Conservation (phyloP, 2,888 invertebrate species). For the Aleiodes testaceus region DNA sequence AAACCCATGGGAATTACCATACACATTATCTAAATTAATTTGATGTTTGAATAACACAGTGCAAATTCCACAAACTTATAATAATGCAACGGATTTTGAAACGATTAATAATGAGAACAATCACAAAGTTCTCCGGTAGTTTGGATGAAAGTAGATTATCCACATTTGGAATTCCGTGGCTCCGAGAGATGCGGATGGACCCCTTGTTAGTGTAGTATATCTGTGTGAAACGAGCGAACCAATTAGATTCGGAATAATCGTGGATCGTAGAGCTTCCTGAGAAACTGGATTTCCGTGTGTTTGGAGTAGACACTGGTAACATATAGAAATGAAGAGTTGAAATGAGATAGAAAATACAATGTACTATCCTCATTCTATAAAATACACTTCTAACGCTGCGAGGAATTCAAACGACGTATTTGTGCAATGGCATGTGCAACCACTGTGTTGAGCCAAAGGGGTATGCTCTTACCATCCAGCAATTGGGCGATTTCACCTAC, state of each 20-base stretch:
- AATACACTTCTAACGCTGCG: conserved; percentile 61
- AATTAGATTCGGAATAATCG: conserved; percentile 57
- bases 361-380: conserved; percentile 54
- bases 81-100: not conserved
- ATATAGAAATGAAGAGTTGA: conserved; percentile 9
- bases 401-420: conserved; percentile 67
- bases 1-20: too few species aligned
- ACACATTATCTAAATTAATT: too few species aligned
- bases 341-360: conserved; percentile 25
- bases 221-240: conserved; percentile 40
- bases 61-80: too few species aligned
- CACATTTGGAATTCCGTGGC: conserved; percentile 8
- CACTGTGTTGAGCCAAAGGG: conserved; percentile 49
- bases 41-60: too few species aligned
- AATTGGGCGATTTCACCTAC: conserved; percentile 4
- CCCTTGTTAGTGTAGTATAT: not conserved
- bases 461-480: not conserved
- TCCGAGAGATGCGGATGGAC: not conserved
- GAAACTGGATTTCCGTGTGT: conserved; percentile 4
- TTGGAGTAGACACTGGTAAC: conserved; percentile 49
- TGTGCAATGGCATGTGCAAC: conserved; percentile 67
- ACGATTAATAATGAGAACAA: conserved; percentile 9
- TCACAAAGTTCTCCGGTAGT: conserved; percentile 8
- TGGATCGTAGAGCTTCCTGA: conserved; percentile 39
- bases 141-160: conserved; percentile 6